phyloP scores from a whole-genome alignment of 2,888 invertebrate genomes.

The Coelopa pilipes region DNA sequence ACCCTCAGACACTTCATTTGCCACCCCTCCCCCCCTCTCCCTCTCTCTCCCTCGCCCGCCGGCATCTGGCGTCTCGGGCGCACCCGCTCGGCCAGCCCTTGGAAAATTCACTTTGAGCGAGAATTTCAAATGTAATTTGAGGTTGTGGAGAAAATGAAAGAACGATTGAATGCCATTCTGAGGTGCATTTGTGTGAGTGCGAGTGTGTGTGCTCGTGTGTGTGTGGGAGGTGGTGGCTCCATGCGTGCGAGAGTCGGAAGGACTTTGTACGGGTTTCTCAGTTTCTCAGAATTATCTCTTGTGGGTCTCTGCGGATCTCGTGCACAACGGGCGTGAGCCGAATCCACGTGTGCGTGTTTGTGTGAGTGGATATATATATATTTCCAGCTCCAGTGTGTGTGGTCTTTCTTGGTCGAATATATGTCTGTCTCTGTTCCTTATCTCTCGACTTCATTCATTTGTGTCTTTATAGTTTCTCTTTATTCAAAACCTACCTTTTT shows the following conservation, averaged over 20 bases:
- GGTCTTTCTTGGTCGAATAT: no score
- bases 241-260: neutral
- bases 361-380: neutral
- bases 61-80: no score
- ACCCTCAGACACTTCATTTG: neutral
- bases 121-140: slow-evolving; percentile 29
- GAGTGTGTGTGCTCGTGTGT: neutral
- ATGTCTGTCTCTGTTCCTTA: no score
- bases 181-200: neutral
- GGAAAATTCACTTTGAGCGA: slow-evolving; percentile 12
- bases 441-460: no score
- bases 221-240: neutral
- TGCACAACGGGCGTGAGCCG: neutral
- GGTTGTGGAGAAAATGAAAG: slow-evolving; percentile 21
- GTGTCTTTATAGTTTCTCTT: no score
- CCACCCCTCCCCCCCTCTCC: neutral
- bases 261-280: neutral
- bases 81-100: neutral
- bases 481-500: no score
- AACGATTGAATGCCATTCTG: slow-evolving; percentile 21
- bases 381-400: neutral
- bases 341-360: neutral
- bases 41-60: neutral
- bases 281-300: neutral
- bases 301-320: neutral